Evolutionary conservation across 2,888 invertebrate genomes (phyloP).

Genomic region (Calameuta filiformis): DNA sequence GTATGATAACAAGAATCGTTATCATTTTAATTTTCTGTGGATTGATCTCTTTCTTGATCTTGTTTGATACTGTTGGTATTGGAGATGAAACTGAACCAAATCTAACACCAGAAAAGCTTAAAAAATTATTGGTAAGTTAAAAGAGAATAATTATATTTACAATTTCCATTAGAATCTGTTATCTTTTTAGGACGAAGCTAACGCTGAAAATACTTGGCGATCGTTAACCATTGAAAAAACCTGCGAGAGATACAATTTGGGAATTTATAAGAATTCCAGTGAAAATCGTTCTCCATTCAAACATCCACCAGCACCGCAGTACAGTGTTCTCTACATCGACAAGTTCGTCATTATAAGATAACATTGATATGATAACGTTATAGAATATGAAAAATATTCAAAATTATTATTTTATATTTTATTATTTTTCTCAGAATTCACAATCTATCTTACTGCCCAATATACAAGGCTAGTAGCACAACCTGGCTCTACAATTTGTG

Average conservation of each 20-base stretch:
- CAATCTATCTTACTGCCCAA: conserved; percentile 66
- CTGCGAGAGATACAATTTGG: conserved; percentile 64
- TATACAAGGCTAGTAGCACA: conserved; percentile 67
- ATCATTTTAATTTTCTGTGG: background rate
- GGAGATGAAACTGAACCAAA: conserved; percentile 7
- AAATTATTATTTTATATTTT: background rate
- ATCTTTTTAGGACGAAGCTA: conserved; percentile 56
- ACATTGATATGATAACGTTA: background rate
- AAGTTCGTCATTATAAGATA: conserved; percentile 45
- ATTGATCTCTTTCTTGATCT: conserved; percentile 4
- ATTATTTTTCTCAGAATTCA: conserved; percentile 47
- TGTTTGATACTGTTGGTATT: background rate
- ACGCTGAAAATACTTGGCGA: conserved; percentile 68
- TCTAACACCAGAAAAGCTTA: conserved; percentile 10
- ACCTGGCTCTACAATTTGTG: conserved; percentile 67
- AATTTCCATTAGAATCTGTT: conserved; percentile 4
- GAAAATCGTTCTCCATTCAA: conserved; percentile 44
- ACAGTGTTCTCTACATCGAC: conserved; percentile 65
- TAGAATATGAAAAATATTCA: background rate
- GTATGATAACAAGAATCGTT: conserved; percentile 5
- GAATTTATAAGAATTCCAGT: conserved; percentile 50
- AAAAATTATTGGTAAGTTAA: conserved; percentile 33
- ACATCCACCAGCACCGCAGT: conserved; percentile 67
- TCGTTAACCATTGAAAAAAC: conserved; percentile 48
- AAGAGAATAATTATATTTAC: background rate